Evolutionary conservation across 92 coral and sea anemone genomes (phyloP).

Genomic region (Isaurus tuberculatus): DNA sequence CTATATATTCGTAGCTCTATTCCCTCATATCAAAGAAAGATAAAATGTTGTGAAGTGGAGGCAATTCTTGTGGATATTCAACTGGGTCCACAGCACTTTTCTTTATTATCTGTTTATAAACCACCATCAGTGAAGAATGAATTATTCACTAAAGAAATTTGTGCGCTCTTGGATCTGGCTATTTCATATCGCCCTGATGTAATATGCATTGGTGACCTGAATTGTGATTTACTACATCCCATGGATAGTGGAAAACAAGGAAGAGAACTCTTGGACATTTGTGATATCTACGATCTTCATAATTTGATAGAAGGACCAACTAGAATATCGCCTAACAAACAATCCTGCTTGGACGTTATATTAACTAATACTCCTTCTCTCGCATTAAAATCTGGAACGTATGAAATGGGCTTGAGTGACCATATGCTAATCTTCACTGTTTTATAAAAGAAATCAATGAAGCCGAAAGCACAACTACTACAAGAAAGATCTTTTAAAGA

Average conservation of each 20-base stretch:
- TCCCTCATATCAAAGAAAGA: too few relatives aligned
- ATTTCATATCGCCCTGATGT: slow-evolving; percentile 31
- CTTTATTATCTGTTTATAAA: slow-evolving; percentile 27
- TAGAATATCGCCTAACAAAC: slow-evolving; percentile 25
- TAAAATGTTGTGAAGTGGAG: too few relatives aligned
- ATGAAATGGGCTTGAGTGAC: slow-evolving; percentile 44
- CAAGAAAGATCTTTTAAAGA: slow-evolving; percentile 29
- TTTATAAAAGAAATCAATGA: too few relatives aligned
- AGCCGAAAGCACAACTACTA: too few relatives aligned
- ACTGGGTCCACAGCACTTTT: slow-evolving; percentile 21
- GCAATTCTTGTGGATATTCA: slow-evolving; percentile 17
- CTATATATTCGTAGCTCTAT: too few relatives aligned
- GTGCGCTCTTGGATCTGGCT: slow-evolving; percentile 18
- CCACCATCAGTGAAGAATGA: slow-evolving; percentile 50
- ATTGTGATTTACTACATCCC: slow-evolving; percentile 63
- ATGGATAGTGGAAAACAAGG: slow-evolving; percentile 54
- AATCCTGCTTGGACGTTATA: slow-evolving; percentile 41
- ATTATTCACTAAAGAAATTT: slow-evolving; percentile 38
- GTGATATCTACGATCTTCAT: slow-evolving; percentile 54
- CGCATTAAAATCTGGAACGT: slow-evolving; percentile 35
- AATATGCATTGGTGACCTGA: slow-evolving; percentile 57
- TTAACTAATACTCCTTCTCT: slow-evolving; percentile 38
- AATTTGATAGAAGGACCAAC: slow-evolving; percentile 40
- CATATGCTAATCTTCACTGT: too few relatives aligned
- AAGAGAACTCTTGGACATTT: slow-evolving; percentile 52